Percentiles rank a stretch among this genome's conserved stretches.
Evolutionary conservation across 2,113 vertebrate species (phyloP).

Genomic region (Emydocephalus ijimae): DNA sequence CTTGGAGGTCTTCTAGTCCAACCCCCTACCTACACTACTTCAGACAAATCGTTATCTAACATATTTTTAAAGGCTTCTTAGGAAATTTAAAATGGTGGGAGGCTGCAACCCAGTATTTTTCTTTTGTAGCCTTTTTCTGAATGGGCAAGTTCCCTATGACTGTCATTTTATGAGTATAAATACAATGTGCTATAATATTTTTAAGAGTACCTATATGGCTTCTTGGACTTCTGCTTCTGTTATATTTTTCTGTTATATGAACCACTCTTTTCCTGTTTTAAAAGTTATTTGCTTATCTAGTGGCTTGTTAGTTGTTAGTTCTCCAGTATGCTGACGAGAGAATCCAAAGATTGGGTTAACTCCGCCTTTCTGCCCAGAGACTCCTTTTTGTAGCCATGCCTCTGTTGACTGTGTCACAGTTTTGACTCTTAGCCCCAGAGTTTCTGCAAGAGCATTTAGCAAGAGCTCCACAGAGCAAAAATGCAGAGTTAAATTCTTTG

Average conservation of each 20-base stretch:
- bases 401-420: too few species aligned
- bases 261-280: not conserved
- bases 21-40: too few species aligned
- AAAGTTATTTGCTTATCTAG: not conserved
- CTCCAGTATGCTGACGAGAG: too few species aligned
- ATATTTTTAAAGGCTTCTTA: not conserved
- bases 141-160: not conserved
- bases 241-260: not conserved
- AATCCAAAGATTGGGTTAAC: too few species aligned
- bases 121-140: not conserved
- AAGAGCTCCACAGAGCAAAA: too few species aligned
- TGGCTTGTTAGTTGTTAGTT: not conserved
- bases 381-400: too few species aligned
- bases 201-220: not conserved
- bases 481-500: too few species aligned
- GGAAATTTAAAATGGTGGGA: not conserved
- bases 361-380: too few species aligned
- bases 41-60: too few species aligned
- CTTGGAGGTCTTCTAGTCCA: too few species aligned
- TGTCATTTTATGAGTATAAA: not conserved
- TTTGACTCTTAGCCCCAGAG: too few species aligned
- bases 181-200: not conserved
- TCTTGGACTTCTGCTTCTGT: not conserved
- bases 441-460: too few species aligned
- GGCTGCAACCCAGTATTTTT: not conserved